Percentiles rank a stretch among this genome's conserved stretches.
Conservation (phyloP, 2,113 vertebrate species). For the Aleadryas rufinucha region DNA sequence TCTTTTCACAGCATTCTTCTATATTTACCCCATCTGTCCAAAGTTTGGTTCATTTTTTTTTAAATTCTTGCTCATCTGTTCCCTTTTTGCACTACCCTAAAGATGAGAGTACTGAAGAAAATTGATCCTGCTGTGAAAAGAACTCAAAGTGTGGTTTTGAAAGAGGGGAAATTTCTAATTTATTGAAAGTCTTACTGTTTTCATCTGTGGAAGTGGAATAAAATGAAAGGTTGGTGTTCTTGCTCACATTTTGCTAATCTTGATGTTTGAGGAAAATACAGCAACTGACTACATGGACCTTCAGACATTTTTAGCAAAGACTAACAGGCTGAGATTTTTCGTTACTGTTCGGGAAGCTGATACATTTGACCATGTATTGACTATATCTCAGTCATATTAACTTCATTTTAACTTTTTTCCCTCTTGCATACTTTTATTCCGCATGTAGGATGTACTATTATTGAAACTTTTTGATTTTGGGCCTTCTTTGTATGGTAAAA, state of each 20-base stretch:
- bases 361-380: neutral
- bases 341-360: neutral
- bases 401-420: neutral
- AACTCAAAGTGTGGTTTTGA: neutral
- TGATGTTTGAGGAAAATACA: neutral
- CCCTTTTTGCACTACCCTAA: neutral
- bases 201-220: neutral
- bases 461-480: neutral
- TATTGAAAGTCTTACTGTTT: neutral
- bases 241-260: neutral
- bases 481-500: neutral
- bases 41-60: neutral
- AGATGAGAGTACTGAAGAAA: neutral
- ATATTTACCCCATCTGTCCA: neutral
- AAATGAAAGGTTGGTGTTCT: neutral
- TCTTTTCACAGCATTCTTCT: neutral
- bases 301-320: neutral
- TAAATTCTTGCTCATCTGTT: neutral
- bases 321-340: neutral
- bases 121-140: neutral
- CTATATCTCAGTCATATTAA: neutral
- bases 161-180: neutral
- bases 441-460: neutral
- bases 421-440: neutral
- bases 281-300: neutral